phyloP scores from a whole-genome alignment of 2,888 invertebrate species.

The Acheta domesticus region DNA sequence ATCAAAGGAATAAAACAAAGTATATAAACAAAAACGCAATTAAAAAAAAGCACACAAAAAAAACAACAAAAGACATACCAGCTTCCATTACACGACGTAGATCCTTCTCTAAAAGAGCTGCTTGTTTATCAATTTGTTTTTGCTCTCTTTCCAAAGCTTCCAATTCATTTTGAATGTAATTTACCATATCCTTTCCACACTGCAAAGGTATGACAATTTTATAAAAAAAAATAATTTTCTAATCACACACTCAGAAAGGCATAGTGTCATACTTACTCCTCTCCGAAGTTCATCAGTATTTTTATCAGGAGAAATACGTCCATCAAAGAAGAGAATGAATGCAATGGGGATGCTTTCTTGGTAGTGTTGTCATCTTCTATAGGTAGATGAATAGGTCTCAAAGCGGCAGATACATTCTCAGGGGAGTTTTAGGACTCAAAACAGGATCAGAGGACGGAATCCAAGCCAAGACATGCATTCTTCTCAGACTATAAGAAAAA shows the following conservation, averaged over 20 bases:
- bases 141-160: constrained; percentile 88
- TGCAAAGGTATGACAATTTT: constrained; percentile 44
- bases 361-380: constrained; percentile 41
- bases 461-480: constrained; percentile 32
- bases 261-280: constrained; percentile 49
- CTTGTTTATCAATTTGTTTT: constrained; percentile 83
- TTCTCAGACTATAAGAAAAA: constrained; percentile 28
- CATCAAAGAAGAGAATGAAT: constrained; percentile 56
- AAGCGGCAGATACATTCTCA: constrained; percentile 20
- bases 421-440: constrained; percentile 19
- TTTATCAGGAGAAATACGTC: constrained; percentile 56
- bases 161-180: constrained; percentile 88
- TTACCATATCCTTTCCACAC: constrained; percentile 65
- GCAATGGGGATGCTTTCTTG: constrained; percentile 54
- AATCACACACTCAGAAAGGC: not conserved
- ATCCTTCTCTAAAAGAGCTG: constrained; percentile 80
- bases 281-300: constrained; percentile 55
- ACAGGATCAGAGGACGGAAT: constrained; percentile 25
- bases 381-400: not conserved
- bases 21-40: not conserved
- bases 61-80: constrained; percentile 45
- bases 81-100: constrained; percentile 81
- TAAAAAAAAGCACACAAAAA: not conserved
- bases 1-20: not conserved
- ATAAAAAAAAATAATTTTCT: not conserved